These are phyloP conservation scores for Thaumatotibia leucotreta DNA, from an alignment of 1,140 invertebrate genomes.

Conservation along the genomic window DNA sequence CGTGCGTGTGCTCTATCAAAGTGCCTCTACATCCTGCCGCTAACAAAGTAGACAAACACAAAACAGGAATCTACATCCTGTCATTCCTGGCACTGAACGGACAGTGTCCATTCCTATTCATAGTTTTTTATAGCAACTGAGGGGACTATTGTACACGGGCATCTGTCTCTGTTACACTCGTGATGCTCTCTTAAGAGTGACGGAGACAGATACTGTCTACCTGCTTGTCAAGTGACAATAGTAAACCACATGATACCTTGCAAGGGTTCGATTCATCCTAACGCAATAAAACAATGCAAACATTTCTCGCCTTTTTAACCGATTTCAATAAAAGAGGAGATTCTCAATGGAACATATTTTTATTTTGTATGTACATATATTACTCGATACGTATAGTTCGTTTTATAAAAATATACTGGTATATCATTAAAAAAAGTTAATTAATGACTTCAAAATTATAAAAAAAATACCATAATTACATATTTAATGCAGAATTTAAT, in stretches of 20 bases:
- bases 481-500: too few relatives aligned
- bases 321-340: background rate
- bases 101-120: background rate
- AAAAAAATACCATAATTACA: too few relatives aligned
- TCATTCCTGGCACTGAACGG: background rate
- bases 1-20: background rate
- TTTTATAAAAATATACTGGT: too few relatives aligned
- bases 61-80: background rate
- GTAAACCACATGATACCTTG: background rate
- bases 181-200: too few relatives aligned
- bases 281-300: background rate
- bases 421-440: too few relatives aligned
- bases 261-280: background rate
- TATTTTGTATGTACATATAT: too few relatives aligned
- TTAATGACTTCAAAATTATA: too few relatives aligned
- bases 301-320: background rate
- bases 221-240: background rate
- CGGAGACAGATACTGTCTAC: background rate
- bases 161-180: too few relatives aligned
- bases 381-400: too few relatives aligned
- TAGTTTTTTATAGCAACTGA: background rate
- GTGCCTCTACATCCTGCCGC: background rate
- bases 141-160: too few relatives aligned
- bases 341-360: background rate
- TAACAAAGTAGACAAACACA: background rate